phyloP scores from a whole-genome alignment of 1,140 invertebrate species.

The Tyrophagus putrescentiae region DNA sequence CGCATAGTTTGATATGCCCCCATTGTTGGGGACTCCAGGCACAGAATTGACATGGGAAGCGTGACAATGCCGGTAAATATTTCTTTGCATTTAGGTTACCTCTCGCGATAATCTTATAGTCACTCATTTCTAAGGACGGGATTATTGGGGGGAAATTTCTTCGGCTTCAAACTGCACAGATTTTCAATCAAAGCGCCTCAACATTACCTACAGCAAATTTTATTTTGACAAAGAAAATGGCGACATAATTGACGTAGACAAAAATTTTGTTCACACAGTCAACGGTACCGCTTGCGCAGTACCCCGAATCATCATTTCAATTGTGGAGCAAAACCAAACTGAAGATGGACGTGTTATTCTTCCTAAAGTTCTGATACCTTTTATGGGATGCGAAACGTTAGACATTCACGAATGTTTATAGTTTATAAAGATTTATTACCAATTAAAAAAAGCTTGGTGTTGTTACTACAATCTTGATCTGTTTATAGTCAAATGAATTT shows the following conservation, averaged over 20 bases:
- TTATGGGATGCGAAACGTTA: slow-evolving; percentile 39
- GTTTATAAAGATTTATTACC: no score
- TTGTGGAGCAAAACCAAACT: slow-evolving; percentile 67
- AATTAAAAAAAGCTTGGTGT: no score
- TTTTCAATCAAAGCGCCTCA: slow-evolving; percentile 72
- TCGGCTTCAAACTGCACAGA: slow-evolving; percentile 96
- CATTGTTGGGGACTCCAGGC: slow-evolving; percentile 71
- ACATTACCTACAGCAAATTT: slow-evolving; percentile 51
- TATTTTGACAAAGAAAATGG: slow-evolving; percentile 30
- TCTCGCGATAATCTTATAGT: not conserved
- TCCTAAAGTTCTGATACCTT: slow-evolving; percentile 35
- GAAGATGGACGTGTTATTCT: slow-evolving; percentile 36
- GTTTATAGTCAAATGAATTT: no score
- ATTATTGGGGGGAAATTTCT: slow-evolving; percentile 78
- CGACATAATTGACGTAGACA: slow-evolving; percentile 21
- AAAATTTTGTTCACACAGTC: slow-evolving; percentile 59
- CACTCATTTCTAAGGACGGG: slow-evolving; percentile 31
- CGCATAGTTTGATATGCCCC: slow-evolving; percentile 84
- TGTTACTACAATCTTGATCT: no score
- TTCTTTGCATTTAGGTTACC: slow-evolving; percentile 63
- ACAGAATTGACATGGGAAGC: slow-evolving; percentile 94
- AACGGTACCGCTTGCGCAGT: slow-evolving; percentile 93
- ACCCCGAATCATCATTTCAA: slow-evolving; percentile 69
- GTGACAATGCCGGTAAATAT: no score
- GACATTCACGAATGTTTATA: no score